phyloP scores from a whole-genome alignment of 2,113 vertebrate species.

The Phainopepla nitens region DNA sequence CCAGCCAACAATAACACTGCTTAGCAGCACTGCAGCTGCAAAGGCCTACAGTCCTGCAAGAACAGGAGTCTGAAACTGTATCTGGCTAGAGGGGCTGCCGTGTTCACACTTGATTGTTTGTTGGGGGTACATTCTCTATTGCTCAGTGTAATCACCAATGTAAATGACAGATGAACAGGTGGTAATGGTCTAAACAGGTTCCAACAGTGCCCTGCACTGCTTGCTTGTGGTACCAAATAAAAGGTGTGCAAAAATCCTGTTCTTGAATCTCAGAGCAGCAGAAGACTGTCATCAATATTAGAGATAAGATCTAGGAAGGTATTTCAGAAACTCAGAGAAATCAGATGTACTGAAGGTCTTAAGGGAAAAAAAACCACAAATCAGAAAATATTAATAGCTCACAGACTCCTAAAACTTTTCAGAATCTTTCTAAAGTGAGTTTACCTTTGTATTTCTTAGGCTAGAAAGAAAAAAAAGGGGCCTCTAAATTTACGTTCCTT shows the following conservation, averaged over 20 bases:
- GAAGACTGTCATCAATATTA: not conserved
- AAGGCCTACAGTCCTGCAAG: not conserved
- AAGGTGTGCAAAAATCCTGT: not conserved
- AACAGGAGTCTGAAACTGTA: not conserved
- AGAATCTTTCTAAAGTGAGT: not conserved
- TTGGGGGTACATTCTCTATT: not conserved
- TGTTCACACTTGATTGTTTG: not conserved
- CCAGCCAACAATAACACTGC: not conserved
- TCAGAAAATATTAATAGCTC: not conserved
- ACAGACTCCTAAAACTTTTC: not conserved
- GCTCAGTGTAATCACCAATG: not conserved
- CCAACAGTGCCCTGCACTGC: not conserved
- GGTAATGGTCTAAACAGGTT: not conserved
- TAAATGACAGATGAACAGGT: not conserved
- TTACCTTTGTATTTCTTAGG: not conserved
- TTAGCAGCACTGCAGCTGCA: not conserved
- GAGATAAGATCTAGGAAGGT: not conserved
- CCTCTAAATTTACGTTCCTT: not conserved
- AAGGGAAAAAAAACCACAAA: not conserved
- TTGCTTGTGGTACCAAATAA: not conserved
- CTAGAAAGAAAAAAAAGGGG: not conserved
- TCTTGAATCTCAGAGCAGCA: not conserved
- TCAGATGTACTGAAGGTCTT: not conserved
- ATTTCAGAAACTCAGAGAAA: not conserved
- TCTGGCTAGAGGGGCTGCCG: not conserved